Conservation (phyloP, 2,888 invertebrate genomes). For the Coelogynopora nodosa region DNA sequence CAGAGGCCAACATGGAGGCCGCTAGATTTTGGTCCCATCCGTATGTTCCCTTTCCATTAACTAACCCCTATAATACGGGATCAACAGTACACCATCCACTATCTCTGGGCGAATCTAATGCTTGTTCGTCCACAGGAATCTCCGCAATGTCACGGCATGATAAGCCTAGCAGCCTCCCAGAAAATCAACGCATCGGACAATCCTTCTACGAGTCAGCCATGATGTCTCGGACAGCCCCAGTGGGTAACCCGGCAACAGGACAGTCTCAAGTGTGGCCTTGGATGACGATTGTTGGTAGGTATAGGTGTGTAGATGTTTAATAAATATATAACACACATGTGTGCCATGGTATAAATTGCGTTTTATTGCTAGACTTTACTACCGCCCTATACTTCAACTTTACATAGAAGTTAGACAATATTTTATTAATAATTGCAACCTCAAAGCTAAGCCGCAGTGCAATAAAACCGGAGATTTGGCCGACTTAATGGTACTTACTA, state of each 20-base stretch:
- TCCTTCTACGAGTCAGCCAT: not conserved
- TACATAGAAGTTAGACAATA: not conserved
- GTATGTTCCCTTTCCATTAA: not conserved
- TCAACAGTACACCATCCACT: too few relatives aligned
- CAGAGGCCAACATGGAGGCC: not conserved
- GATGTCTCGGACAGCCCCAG: not conserved
- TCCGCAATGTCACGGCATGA: too few relatives aligned
- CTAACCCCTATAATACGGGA: not conserved
- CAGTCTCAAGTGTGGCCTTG: constrained; percentile 33
- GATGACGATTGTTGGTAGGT: constrained; percentile 39
- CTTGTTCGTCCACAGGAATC: not conserved
- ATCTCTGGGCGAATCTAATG: not conserved
- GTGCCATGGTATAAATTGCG: not conserved
- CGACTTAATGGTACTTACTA: not conserved
- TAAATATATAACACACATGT: not conserved
- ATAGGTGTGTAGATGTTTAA: too few relatives aligned
- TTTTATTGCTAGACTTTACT: not conserved
- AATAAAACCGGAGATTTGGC: not conserved
- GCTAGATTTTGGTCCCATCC: not conserved
- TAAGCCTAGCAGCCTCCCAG: not conserved
- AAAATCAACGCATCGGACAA: not conserved
- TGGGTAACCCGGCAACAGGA: not conserved
- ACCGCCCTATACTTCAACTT: not conserved
- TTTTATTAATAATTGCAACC: not conserved
- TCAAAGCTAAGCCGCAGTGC: not conserved